Evolutionary conservation across 2,113 vertebrate species (phyloP), one percentile per base, ranked within the genome.

Genomic region (Ceyx melanurus): DNA sequence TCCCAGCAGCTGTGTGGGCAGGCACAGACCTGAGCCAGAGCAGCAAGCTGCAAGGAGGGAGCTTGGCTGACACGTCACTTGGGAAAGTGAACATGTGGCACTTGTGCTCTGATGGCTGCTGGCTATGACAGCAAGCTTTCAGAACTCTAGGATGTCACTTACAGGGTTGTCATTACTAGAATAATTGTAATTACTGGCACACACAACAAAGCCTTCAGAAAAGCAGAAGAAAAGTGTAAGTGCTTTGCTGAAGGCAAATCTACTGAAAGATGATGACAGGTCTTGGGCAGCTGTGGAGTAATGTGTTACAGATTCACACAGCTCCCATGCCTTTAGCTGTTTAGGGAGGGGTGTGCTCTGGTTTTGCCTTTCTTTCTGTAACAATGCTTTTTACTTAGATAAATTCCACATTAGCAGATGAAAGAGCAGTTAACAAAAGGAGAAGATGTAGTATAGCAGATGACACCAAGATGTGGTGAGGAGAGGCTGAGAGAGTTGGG

Each of bases 171-270:
- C 84, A 56, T 79, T 83, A 51, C 77, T 33, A 42, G 46, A 73
- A 42, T 82, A 89, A 91, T 46, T 86, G 46, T 23, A 76, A 82
- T 92, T 91, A 79, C 48, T 92, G 77, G 54, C n/a, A 71, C 23
- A 72, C 15, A 79, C 40, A 84, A 58, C 57, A 81, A 90, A 88
- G 43, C 22, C 20, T 89, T 72, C 25, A 67, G 40, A 76, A 88
- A 76, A 88, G 25, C 35, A 66, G 40, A 10, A 71, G 31, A 66
- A 71, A 87, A 87, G 86, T 54, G 29, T 18, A 48, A 94, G 28
- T 33, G 46, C 5, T 66, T 81, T 46, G 33, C 73, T 91, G 57
- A 81, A 68, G 48, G 58, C 58, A 84, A 67, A 54, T 42, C 29
- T 71, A 15, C 60, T 62, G n/a, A 60, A 96, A 78, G 53, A 48